Conservation (phyloP, 2,888 invertebrate genomes). For the Tholera decimalis region DNA sequence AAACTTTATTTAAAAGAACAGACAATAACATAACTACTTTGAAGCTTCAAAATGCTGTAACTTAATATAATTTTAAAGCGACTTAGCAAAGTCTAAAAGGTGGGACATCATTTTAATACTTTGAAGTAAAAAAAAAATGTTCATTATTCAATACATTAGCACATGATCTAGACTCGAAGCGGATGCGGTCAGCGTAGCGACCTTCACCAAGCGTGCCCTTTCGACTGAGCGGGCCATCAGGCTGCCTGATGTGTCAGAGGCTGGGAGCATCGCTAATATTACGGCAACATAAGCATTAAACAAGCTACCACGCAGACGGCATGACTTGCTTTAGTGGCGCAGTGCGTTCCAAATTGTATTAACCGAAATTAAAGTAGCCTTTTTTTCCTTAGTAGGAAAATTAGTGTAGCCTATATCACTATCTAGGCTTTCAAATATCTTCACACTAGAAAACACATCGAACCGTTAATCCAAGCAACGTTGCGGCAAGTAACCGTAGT, state of each 20-base stretch:
- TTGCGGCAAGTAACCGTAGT: too few species aligned
- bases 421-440: too few species aligned
- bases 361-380: too few species aligned
- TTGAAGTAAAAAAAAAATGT: constrained; percentile 12
- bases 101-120: too few species aligned
- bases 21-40: not conserved
- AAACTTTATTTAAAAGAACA: too few species aligned
- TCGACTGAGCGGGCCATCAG: constrained; percentile 69
- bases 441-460: too few species aligned
- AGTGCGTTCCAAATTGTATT: not conserved
- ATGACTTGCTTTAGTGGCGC: constrained; percentile 3
- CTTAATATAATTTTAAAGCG: not conserved
- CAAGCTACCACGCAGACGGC: constrained; percentile 44
- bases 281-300: constrained; percentile 62
- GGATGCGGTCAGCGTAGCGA: constrained; percentile 79
- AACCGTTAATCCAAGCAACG: too few species aligned
- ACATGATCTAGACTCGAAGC: constrained; percentile 61
- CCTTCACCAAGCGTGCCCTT: constrained; percentile 86
- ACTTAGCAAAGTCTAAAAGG: not conserved
- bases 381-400: too few species aligned
- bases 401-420: too few species aligned
- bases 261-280: constrained; percentile 19
- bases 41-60: not conserved
- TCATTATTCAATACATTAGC: constrained; percentile 46
- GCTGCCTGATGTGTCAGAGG: constrained; percentile 58